Evolutionary conservation across 2,888 invertebrate species (phyloP).

Genomic region (Agriopis aurantiaria): DNA sequence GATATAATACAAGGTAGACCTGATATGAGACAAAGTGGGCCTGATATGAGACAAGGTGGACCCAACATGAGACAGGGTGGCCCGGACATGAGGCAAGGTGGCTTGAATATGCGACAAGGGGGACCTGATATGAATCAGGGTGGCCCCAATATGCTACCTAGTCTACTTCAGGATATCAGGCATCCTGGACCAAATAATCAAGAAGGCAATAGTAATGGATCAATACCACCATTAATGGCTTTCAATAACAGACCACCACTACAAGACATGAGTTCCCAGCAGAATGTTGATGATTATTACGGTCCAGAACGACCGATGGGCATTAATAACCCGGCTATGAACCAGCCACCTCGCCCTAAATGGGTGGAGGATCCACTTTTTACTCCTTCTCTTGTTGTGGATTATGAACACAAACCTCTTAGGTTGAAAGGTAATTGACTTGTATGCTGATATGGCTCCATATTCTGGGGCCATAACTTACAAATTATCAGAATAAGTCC

Average conservation of each 20-base stretch:
- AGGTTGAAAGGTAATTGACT: constrained; percentile 81
- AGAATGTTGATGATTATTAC: constrained; percentile 36
- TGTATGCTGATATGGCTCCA: constrained; percentile 23
- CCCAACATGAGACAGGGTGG: no score
- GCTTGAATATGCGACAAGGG: no score
- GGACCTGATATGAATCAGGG: no score
- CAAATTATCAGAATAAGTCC: background rate
- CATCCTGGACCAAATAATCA: constrained; percentile 19
- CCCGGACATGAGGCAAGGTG: no score
- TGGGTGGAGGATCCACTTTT: constrained; percentile 82
- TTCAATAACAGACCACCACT: constrained; percentile 32
- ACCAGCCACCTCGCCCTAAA: constrained; percentile 48
- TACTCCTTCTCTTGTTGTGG: constrained; percentile 87
- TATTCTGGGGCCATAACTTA: constrained; percentile 28
- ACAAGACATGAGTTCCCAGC: constrained; percentile 38
- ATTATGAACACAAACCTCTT: constrained; percentile 89
- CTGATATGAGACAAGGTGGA: no score
- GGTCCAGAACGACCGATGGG: constrained; percentile 32
- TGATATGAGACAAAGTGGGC: no score
- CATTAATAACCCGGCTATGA: constrained; percentile 44
- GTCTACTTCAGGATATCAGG: background rate
- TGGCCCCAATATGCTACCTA: no score
- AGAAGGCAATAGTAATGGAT: constrained; percentile 19
- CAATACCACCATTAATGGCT: constrained; percentile 29
- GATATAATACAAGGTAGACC: no score